Conservation (phyloP, 2,888 invertebrate genomes). For the Amaurobius ferox region DNA sequence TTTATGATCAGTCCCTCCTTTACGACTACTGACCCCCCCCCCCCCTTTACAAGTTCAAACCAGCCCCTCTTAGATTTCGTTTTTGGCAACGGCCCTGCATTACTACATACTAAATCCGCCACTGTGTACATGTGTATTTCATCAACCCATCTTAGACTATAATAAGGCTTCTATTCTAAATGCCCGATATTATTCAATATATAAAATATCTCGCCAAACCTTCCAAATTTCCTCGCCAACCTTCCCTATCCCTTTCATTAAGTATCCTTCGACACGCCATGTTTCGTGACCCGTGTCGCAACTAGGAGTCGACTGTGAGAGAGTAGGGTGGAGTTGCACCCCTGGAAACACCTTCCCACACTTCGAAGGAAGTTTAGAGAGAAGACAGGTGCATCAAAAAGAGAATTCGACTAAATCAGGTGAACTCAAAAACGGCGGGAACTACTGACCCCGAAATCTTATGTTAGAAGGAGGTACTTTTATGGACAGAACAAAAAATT, state of each 20-base stretch:
- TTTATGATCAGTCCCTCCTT: no score
- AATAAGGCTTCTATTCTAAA: no score
- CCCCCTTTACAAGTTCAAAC: no score
- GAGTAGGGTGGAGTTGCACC: constrained; percentile 51
- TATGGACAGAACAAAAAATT: no score
- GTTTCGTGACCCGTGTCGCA: constrained; percentile 68
- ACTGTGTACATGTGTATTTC: no score
- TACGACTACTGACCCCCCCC: no score
- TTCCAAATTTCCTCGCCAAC: not conserved
- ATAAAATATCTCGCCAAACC: constrained; percentile 12
- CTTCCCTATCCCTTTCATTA: not conserved
- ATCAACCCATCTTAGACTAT: no score
- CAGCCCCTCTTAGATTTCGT: no score
- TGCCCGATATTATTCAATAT: no score
- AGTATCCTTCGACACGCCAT: constrained; percentile 60
- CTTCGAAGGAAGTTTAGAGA: constrained; percentile 27
- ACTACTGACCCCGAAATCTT: constrained; percentile 59
- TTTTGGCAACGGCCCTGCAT: no score
- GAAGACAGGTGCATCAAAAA: constrained; percentile 60
- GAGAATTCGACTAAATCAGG: constrained; percentile 55
- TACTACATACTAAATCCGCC: no score
- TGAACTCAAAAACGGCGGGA: constrained; percentile 25
- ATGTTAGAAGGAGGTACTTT: no score
- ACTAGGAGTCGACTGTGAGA: constrained; percentile 54
- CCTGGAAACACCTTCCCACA: constrained; percentile 56